These are phyloP conservation scores for Caenorhabditis drosophilae DNA, from an alignment of 2,888 invertebrate species.

Conservation along the genomic window DNA sequence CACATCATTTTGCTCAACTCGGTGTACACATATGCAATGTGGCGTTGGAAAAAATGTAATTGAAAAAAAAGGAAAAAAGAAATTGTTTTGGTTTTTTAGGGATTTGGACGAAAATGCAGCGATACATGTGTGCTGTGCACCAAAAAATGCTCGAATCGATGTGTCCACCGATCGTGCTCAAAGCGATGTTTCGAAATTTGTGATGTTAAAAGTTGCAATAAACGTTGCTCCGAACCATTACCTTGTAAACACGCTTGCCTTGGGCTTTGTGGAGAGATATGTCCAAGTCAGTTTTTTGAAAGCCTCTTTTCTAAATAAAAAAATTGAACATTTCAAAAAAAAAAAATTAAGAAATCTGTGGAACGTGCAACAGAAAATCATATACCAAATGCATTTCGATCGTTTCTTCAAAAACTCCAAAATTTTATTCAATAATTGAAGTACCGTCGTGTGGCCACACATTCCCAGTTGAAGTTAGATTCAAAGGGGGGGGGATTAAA, in stretches of 20 bases:
- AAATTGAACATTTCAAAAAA: background rate
- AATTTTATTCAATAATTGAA: conserved; percentile 34
- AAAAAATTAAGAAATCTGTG: conserved; percentile 72
- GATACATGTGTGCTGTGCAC: conserved; percentile 68
- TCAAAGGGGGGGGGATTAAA: background rate
- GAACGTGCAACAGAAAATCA: conserved; percentile 72
- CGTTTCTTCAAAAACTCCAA: background rate
- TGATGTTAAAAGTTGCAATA: conserved; percentile 68
- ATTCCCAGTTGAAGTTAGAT: conserved; percentile 26
- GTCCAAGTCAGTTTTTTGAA: conserved; percentile 71
- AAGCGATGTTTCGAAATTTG: conserved; percentile 69
- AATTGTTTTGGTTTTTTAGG: conserved; percentile 10
- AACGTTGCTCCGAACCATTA: conserved; percentile 69
- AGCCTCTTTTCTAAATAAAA: background rate
- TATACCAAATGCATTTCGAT: conserved; percentile 38
- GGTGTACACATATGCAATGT: conserved; percentile 22
- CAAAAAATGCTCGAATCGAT: conserved; percentile 68
- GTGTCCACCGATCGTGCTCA: conserved; percentile 69
- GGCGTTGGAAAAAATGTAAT: conserved; percentile 9
- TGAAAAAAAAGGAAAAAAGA: too few relatives aligned
- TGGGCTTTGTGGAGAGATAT: conserved; percentile 78
- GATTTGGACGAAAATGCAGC: conserved; percentile 50
- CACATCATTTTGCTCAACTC: conserved; percentile 44
- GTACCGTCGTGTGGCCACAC: conserved; percentile 42
- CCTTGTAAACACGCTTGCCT: conserved; percentile 77